These are phyloP conservation scores for Lepisosteus osseus DNA, from an alignment of 2,113 vertebrate genomes.

Conservation along the genomic window DNA sequence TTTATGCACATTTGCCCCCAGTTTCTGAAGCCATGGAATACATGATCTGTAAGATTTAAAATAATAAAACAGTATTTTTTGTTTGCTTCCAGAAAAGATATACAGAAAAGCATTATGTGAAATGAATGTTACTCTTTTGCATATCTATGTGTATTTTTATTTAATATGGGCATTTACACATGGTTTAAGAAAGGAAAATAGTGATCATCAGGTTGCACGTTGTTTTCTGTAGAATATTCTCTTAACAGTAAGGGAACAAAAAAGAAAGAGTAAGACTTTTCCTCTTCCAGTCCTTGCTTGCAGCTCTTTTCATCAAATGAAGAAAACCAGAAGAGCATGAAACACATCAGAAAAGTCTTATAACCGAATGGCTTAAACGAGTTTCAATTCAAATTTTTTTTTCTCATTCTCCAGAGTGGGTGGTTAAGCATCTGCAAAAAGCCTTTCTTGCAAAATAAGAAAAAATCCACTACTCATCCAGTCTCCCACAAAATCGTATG, in stretches of 20 bases:
- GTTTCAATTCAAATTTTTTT: slow-evolving; percentile 14
- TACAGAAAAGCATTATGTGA: too few relatives aligned
- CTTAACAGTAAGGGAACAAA: neutral
- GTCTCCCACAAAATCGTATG: too few relatives aligned
- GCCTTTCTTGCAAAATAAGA: neutral
- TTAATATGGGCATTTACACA: neutral
- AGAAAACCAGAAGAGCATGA: slow-evolving; percentile 13
- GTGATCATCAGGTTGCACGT: neutral
- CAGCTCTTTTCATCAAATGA: neutral
- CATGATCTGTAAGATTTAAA: too few relatives aligned
- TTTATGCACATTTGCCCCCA: too few relatives aligned
- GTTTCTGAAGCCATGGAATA: too few relatives aligned
- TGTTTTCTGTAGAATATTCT: neutral
- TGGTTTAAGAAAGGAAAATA: neutral
- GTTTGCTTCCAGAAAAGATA: too few relatives aligned
- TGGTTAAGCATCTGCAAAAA: slow-evolving; percentile 6
- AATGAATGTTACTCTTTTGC: too few relatives aligned
- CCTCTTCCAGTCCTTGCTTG: neutral
- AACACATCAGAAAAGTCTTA: slow-evolving; percentile 18
- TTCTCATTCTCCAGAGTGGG: neutral
- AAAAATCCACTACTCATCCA: neutral
- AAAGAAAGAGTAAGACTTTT: neutral
- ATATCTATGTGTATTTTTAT: too few relatives aligned
- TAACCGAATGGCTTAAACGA: slow-evolving; percentile 16
- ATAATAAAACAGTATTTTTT: too few relatives aligned